phyloP scores from a whole-genome alignment of 2,797 vertebrate genomes.

The Acanthurus lineatus region DNA sequence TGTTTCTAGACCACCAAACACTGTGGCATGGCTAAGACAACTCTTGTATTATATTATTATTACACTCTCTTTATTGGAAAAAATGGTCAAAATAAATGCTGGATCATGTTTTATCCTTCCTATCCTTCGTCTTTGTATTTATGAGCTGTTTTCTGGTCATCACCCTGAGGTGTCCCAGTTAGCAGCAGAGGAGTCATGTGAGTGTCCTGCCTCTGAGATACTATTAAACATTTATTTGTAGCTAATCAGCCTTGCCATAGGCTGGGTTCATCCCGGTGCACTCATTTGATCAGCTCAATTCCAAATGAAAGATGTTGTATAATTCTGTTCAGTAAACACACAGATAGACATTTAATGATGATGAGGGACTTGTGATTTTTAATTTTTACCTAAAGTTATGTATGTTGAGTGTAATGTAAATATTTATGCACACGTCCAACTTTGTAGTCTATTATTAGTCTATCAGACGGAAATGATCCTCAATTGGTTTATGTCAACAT shows the following conservation, averaged over 20 bases:
- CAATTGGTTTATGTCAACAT: constrained; percentile 43
- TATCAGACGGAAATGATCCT: constrained; percentile 8
- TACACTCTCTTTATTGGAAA: neutral
- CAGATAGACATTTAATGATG: neutral
- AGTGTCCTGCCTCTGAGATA: constrained; percentile 33
- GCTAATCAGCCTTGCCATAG: constrained; percentile 13
- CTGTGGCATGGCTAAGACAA: neutral
- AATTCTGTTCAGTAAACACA: constrained; percentile 4
- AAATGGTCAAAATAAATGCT: constrained; percentile 6
- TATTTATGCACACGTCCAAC: neutral
- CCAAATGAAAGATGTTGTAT: constrained; percentile 1
- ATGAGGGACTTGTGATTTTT: neutral
- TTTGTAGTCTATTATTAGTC: neutral
- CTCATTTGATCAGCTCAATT: constrained; percentile 28
- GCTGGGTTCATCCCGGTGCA: constrained; percentile 9
- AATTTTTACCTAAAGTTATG: neutral
- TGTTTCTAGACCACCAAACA: neutral
- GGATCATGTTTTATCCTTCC: neutral
- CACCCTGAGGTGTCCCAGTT: constrained; percentile 26
- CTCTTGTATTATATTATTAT: neutral
- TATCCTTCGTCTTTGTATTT: constrained; percentile 19
- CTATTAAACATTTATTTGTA: constrained; percentile 23
- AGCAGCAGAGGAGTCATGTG: constrained; percentile 52
- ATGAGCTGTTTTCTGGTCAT: constrained; percentile 1
- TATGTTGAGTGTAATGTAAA: neutral